Percentiles rank a stretch among this genome's conserved stretches.
phyloP scores from a whole-genome alignment of 2,888 invertebrate genomes.

The Hemistola chrysoprasaria region DNA sequence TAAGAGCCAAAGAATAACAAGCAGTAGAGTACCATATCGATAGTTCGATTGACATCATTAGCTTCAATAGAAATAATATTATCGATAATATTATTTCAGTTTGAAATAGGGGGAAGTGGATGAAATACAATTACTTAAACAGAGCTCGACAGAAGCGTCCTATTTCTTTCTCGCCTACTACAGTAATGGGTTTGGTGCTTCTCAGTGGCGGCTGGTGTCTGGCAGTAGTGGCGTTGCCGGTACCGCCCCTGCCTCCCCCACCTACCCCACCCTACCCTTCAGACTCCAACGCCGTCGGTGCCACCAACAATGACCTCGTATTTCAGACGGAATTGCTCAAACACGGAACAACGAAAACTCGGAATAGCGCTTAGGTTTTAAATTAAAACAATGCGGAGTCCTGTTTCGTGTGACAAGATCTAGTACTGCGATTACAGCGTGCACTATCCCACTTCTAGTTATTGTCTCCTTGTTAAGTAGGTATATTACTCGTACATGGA shows the following conservation, averaged over 20 bases:
- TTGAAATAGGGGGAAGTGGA: constrained; percentile 55
- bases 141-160: constrained; percentile 71
- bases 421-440: constrained; percentile 12
- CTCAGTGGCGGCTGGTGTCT: constrained; percentile 23
- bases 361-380: constrained; percentile 61
- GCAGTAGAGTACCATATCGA: neutral
- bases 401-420: constrained; percentile 25
- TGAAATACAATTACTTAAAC: constrained; percentile 78
- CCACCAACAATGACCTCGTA: constrained; percentile 82
- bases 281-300: constrained; percentile 68
- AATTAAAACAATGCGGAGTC: constrained; percentile 35
- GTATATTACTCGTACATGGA: no score
- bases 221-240: constrained; percentile 45
- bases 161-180: constrained; percentile 77
- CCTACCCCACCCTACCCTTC: constrained; percentile 45
- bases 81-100: constrained; percentile 26
- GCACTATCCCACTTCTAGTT: no score
- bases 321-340: constrained; percentile 80
- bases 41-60: constrained; percentile 13
- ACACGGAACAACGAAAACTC: constrained; percentile 74
- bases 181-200: constrained; percentile 72
- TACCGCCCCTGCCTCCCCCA: constrained; percentile 45
- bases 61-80: constrained; percentile 9
- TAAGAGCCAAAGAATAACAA: no score
- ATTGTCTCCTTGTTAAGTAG: no score